phyloP scores from a whole-genome alignment of 2,797 vertebrate genomes.

The Prunella strophiata region DNA sequence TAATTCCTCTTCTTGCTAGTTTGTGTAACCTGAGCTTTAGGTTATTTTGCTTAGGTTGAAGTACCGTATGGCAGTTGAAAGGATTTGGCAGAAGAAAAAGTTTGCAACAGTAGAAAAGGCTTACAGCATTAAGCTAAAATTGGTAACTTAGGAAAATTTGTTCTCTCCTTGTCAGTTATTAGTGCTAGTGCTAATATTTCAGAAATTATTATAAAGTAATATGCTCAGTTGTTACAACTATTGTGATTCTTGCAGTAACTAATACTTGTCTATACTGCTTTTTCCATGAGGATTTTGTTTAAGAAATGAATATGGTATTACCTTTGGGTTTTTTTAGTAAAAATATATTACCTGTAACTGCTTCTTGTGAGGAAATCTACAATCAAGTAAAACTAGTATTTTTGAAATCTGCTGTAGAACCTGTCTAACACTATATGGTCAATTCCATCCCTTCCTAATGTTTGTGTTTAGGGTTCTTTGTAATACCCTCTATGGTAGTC shows the following conservation, averaged over 20 bases:
- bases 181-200: not conserved
- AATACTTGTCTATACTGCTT: not conserved
- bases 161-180: not conserved
- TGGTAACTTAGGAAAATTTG: not conserved
- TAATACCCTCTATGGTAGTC: not conserved
- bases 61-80: not conserved
- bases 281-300: not conserved
- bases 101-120: not conserved
- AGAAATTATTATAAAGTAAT: not conserved
- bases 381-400: not conserved
- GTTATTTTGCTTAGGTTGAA: not conserved
- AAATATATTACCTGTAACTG: not conserved
- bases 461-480: not conserved
- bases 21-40: not conserved
- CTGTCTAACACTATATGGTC: not conserved
- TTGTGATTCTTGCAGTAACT: not conserved
- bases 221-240: not conserved
- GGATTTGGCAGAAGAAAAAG: not conserved
- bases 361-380: not conserved
- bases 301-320: not conserved
- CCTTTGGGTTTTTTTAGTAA: not conserved
- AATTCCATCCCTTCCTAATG: not conserved
- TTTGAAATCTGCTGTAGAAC: not conserved
- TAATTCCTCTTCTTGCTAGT: not conserved
- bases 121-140: not conserved